Evolutionary conservation across 2,888 invertebrate species (phyloP), one percentile per base, ranked within the genome.

Genomic region (Byasa hedistus): DNA sequence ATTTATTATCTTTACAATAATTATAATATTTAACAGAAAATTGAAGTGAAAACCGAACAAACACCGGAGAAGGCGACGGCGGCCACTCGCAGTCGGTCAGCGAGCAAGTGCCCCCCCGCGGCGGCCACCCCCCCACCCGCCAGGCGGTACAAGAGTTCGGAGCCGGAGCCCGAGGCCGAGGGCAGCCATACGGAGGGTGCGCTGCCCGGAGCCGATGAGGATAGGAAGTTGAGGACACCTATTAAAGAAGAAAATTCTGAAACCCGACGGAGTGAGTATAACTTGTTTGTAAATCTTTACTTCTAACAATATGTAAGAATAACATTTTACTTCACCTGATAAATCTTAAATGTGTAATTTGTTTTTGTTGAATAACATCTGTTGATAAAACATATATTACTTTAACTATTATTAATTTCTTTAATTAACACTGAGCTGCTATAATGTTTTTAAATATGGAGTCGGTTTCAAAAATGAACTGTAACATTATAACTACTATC

Each of bases 1-100:
- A 32, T 10, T 32, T 32, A 32, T 32, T 32, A 0, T 32, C 32
- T 10, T 5, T 32, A 3, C 32, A 32, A 32, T 10, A 1, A 10
- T 32, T 32, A 32, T 32, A 10, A 32, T 32, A n/a, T 62, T 57
- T 39, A 23, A 27, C 78, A 93, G 93, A 93, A 93, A 78, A 85
- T 92, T 64, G 92, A 93, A 76, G 83, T 88, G 24, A 92, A 92
- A 76, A 74, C 73, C 5, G 91, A 91, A 32, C 84, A 84, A 68
- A 91, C 91, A 0, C 91, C 91, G 0, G 92, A 92, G 70, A 89
- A 91, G 72, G 79, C 80, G 5, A 81, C 71, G 65, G 73, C 81
- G 1, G 72, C 76, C 3, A 73, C 80, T 0, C 82, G 86, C 12
- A 79, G 85, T 7, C 82, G 90, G 0, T 84, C 89, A 0, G 75